Base-by-base conservation (phyloP, 2,888 invertebrate genomes). In the Oscheius sp. region DNA sequence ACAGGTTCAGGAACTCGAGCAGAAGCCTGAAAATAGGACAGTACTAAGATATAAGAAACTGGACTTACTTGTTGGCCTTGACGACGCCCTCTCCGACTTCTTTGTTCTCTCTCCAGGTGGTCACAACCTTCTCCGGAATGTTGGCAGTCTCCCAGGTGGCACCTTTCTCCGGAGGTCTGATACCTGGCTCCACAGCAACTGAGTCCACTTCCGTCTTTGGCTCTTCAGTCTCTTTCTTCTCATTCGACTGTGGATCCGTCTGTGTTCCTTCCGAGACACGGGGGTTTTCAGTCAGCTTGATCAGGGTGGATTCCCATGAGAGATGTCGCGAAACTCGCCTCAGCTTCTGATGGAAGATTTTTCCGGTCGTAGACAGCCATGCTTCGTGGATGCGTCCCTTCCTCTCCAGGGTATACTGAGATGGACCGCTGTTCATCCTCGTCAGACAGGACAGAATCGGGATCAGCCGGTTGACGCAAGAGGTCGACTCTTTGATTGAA, bases 101-200 rank as follows among this genome's bases (percentile, higher is more conserved):
- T 59, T 81, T 81, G 62, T 81, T 74, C 29, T 79, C 73, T 11
- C 48, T 21, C 80, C 83, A 84, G 59, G 76, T 81, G 35, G 71
- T 77, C 29, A 75, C 65, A 1, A 51, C 51, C n/a, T 21, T 21
- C n/a, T 60, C 35, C 35, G 21, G 9, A 21, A 55, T 55, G 9
- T 32, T 32, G 21, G 55, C 55, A 42, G 29, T 53, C 10, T 53
- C 29, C 53, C 53, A 53, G 10, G 53, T 21, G 53, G n/a, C 53
- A 21, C 53, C 21, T 48, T 13, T 55, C 33, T 71, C 74, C 72
- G 51, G 72, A 33, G 11, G 60, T 42, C 62, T 53, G 42, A 42
- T 59, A 21, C 11, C 50, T 50, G 32, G 33, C 32, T 47, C 48
- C 50, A 48, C 62, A 13, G 62, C 42, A 1, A 62, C 62, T 4